Evolutionary conservation across 2,888 invertebrate species (phyloP).

Genomic region (Chesias legatella): DNA sequence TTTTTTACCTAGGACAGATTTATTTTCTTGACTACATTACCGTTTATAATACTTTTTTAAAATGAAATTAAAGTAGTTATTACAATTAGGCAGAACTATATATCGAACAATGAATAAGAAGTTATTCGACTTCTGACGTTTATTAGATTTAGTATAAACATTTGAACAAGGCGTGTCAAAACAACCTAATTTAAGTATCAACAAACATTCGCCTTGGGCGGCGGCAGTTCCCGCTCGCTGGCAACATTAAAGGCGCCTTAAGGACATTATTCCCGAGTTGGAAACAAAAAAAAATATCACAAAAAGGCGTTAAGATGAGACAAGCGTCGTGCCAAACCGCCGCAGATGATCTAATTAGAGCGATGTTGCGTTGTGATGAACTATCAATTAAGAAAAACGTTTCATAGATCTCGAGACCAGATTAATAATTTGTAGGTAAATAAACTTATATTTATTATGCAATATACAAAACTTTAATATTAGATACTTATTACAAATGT

Average conservation of each 20-base stretch:
- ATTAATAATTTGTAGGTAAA: too few relatives aligned
- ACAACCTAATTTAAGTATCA: slow-evolving; percentile 81
- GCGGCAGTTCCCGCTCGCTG: slow-evolving; percentile 67
- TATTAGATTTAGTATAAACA: slow-evolving; percentile 79
- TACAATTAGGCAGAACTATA: slow-evolving; percentile 44
- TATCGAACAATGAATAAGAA: slow-evolving; percentile 59
- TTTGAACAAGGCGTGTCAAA: slow-evolving; percentile 79
- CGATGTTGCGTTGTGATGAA: background rate
- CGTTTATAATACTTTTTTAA: too few relatives aligned
- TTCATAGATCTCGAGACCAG: too few relatives aligned
- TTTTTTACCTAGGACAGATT: too few relatives aligned
- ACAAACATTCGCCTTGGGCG: slow-evolving; percentile 79
- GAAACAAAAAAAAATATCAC: slow-evolving; percentile 70
- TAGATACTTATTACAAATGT: too few relatives aligned
- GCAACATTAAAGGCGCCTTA: slow-evolving; percentile 80
- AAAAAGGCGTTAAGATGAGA: slow-evolving; percentile 72
- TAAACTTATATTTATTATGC: too few relatives aligned
- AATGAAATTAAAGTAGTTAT: too few relatives aligned
- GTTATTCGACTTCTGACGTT: slow-evolving; percentile 66
- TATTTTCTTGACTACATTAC: too few relatives aligned
- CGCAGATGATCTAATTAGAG: slow-evolving; percentile 7
- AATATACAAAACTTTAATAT: too few relatives aligned
- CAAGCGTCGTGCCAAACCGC: slow-evolving; percentile 40
- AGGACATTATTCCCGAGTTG: slow-evolving; percentile 78
- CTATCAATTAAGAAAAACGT: background rate